Evolutionary conservation across 2,888 invertebrate genomes (phyloP).

Genomic region (Tanypteryx hageni): DNA sequence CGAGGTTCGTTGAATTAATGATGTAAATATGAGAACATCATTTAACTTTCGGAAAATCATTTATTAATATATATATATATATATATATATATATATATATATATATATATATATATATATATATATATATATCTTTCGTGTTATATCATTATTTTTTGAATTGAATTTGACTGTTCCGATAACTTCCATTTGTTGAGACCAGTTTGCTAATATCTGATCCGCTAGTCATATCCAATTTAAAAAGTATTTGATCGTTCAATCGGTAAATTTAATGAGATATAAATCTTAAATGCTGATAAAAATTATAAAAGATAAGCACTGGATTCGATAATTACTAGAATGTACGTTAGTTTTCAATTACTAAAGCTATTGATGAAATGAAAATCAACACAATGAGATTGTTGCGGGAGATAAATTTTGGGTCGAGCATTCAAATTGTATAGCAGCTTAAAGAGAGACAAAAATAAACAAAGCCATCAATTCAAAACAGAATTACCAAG

Average conservation of each 20-base stretch:
- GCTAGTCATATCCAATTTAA: not conserved
- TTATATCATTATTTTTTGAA: slow-evolving; percentile 21
- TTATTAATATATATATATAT: too few species aligned
- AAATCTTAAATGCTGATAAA: not conserved
- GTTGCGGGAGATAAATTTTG: not conserved
- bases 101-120: too few species aligned
- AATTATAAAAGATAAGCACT: not conserved
- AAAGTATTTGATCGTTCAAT: slow-evolving; percentile 8
- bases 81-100: too few species aligned
- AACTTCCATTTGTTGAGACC: not conserved
- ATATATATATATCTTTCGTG: not conserved
- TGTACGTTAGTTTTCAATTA: not conserved
- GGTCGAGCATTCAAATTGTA: not conserved
- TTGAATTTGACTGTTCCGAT: not conserved
- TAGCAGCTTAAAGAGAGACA: not conserved
- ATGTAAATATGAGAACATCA: not conserved
- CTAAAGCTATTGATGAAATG: not conserved
- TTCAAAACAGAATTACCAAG: not conserved
- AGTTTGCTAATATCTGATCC: not conserved
- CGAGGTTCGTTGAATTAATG: not conserved
- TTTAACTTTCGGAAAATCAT: slow-evolving; percentile 22
- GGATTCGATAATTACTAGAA: not conserved
- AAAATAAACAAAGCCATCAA: not conserved
- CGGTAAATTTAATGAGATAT: not conserved
- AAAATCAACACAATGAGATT: not conserved